A percentile compares a stretch with the other conserved stretches of the same genome.
Evolutionary conservation across 2,888 invertebrate genomes (phyloP).

Genomic region (Oscheius sp.): DNA sequence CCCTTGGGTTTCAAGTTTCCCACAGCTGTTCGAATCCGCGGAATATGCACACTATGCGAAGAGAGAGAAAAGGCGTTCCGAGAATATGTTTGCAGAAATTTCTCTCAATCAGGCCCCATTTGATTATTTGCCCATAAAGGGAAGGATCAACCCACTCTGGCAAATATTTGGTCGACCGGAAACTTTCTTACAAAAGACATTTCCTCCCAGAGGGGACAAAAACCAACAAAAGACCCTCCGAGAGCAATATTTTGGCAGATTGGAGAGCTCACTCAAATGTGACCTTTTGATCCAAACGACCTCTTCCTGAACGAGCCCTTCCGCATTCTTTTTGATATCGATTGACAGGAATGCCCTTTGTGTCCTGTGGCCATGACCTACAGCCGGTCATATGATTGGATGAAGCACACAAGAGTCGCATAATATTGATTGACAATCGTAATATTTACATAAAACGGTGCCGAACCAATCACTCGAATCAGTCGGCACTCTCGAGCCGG

Average conservation of each 20-base stretch:
- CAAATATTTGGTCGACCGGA: neutral
- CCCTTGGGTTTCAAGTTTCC: conserved; percentile 2
- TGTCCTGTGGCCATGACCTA: neutral
- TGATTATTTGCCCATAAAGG: neutral
- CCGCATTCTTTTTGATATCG: neutral
- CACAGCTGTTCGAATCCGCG: conserved; percentile 9
- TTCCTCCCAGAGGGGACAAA: no score
- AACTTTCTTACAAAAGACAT: neutral
- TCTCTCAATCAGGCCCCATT: neutral
- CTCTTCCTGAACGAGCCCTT: neutral
- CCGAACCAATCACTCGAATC: conserved; percentile 26
- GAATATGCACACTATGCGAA: neutral
- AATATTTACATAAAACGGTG: conserved; percentile 23
- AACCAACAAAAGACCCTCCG: no score
- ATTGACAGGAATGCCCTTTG: no score
- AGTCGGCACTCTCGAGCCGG: conserved; percentile 24
- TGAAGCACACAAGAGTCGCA: no score
- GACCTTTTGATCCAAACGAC: neutral
- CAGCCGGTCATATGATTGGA: conserved; percentile 7
- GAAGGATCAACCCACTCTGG: neutral
- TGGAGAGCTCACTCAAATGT: neutral
- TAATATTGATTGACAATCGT: conserved; percentile 16
- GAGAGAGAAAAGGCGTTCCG: neutral
- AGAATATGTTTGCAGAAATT: neutral
- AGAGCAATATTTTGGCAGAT: no score